phyloP scores from a whole-genome alignment of 2,797 vertebrate species.

The Alectoris magna region DNA sequence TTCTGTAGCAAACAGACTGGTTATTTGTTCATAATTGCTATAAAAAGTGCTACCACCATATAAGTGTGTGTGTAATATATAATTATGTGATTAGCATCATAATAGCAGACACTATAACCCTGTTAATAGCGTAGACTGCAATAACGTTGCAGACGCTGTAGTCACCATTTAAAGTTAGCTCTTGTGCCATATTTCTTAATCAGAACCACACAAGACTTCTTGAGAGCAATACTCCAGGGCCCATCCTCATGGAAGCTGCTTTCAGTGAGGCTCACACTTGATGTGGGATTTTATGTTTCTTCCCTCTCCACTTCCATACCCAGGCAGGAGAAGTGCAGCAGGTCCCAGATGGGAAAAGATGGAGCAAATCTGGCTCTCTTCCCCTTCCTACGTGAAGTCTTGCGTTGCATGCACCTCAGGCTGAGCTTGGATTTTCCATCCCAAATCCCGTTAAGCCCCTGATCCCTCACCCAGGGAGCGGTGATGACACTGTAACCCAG shows the following conservation, averaged over 20 bases:
- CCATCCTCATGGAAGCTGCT: neutral
- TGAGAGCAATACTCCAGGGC: neutral
- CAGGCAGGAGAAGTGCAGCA: neutral
- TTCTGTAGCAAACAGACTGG: neutral
- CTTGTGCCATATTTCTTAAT: neutral
- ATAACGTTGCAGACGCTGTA: neutral
- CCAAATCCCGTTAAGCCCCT: slow-evolving; percentile 52
- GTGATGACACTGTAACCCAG: slow-evolving; percentile 3
- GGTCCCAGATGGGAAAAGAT: neutral
- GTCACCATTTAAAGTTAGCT: neutral
- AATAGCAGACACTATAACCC: neutral
- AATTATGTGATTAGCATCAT: neutral
- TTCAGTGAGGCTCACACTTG: neutral
- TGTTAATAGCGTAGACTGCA: neutral
- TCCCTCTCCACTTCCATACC: neutral
- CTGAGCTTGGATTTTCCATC: slow-evolving; percentile 60
- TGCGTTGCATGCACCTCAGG: slow-evolving; percentile 23
- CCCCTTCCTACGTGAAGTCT: neutral
- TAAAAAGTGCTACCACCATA: neutral
- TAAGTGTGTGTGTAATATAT: neutral
- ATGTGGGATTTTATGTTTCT: neutral
- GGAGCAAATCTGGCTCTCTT: neutral
- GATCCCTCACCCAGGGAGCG: slow-evolving; percentile 16
- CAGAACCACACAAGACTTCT: neutral
- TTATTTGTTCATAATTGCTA: neutral